Conservation (phyloP, 2,797 vertebrate species). For the Oreortyx pictus region DNA sequence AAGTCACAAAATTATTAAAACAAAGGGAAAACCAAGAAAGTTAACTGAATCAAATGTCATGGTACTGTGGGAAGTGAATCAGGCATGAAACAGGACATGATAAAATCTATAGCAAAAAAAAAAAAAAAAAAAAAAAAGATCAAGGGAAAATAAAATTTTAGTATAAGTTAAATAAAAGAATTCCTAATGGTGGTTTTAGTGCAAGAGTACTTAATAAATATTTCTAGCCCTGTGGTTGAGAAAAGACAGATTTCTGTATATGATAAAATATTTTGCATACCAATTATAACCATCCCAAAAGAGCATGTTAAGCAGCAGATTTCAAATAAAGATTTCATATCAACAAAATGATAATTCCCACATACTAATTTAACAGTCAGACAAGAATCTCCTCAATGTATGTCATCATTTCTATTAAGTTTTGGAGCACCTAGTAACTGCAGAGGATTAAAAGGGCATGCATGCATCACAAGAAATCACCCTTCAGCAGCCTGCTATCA, state of each 20-base stretch:
- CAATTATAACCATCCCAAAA: slow-evolving; percentile 25
- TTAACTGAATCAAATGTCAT: not conserved
- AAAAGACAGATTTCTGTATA: slow-evolving; percentile 43
- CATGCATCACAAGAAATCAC: not conserved
- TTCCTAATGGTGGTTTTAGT: slow-evolving; percentile 23
- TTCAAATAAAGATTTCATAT: slow-evolving; percentile 40
- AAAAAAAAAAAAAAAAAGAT: not conserved
- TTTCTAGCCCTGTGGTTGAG: not conserved
- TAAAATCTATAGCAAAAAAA: not conserved
- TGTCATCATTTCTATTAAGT: not conserved
- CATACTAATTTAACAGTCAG: not conserved
- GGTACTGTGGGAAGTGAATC: slow-evolving; percentile 5
- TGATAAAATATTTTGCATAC: slow-evolving; percentile 64
- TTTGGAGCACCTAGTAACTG: not conserved
- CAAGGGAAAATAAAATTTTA: slow-evolving; percentile 13
- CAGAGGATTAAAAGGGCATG: not conserved
- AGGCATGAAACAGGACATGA: slow-evolving; percentile 39
- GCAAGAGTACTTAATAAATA: slow-evolving; percentile 40
- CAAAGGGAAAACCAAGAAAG: not conserved
- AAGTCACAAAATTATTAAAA: slow-evolving; percentile 4
- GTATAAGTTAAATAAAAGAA: slow-evolving; percentile 37
- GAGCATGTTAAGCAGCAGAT: slow-evolving; percentile 34
- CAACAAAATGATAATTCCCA: not conserved
- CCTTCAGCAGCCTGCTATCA: not conserved
- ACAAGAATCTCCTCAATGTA: not conserved